phyloP scores from a whole-genome alignment of 1,140 invertebrate genomes.

The Caenorhabditis remanei region DNA sequence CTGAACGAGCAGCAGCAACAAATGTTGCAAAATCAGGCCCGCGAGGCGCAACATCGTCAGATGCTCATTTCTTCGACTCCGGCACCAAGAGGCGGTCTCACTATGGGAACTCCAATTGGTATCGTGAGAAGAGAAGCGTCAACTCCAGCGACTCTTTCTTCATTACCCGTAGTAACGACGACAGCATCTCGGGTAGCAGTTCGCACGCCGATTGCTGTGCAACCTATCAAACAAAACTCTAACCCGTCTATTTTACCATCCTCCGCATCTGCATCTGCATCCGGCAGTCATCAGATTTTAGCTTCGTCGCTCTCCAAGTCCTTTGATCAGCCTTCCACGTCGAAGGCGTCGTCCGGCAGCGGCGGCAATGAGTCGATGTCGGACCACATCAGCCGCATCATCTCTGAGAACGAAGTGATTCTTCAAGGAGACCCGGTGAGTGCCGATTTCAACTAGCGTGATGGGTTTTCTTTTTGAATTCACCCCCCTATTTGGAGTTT shows the following conservation, averaged over 20 bases:
- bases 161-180: background rate
- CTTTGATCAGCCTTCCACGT: conserved; percentile 34
- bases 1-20: conserved; percentile 47
- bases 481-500: conserved; percentile 12
- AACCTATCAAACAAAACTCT: conserved; percentile 46
- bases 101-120: conserved; percentile 19
- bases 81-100: conserved; percentile 11
- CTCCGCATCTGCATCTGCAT: background rate
- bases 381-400: conserved; percentile 48
- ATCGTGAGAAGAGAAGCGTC: conserved; percentile 18
- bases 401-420: conserved; percentile 40
- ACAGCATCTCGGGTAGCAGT: background rate
- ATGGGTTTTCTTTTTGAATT: conserved; percentile 31
- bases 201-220: conserved; percentile 37
- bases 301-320: conserved; percentile 29
- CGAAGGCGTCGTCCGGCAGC: conserved; percentile 37
- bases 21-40: conserved; percentile 53
- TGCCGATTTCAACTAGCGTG: conserved; percentile 13
- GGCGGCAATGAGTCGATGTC: conserved; percentile 48
- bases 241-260: conserved; percentile 26
- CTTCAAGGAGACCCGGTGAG: conserved; percentile 53
- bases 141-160: background rate
- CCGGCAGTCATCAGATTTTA: conserved; percentile 48
- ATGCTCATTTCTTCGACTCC: conserved; percentile 28
- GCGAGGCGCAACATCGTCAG: conserved; percentile 20